These are phyloP conservation scores for Stenurella melanura DNA, from an alignment of 2,888 invertebrate genomes.

Conservation along the genomic window DNA sequence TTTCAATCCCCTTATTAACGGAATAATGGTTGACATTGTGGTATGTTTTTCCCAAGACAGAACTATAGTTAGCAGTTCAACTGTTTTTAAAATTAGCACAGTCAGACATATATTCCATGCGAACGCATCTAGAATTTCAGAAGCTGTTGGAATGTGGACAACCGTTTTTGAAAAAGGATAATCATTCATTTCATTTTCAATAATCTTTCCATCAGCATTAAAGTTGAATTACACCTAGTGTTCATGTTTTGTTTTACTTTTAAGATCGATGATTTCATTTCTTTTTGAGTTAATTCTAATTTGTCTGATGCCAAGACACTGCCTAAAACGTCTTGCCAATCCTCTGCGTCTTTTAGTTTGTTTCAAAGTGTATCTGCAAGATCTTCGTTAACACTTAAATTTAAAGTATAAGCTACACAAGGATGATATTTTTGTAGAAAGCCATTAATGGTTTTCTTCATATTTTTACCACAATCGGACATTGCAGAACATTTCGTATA, in stretches of 20 bases:
- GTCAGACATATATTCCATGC: conserved; percentile 55
- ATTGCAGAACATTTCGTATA: conserved; percentile 53
- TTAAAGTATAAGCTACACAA: conserved; percentile 61
- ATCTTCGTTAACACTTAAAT: conserved; percentile 52
- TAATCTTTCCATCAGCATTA: conserved; percentile 57
- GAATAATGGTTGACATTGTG: conserved; percentile 56
- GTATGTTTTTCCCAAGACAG: conserved; percentile 58
- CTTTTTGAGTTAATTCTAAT: conserved; percentile 54
- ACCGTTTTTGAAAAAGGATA: conserved; percentile 47
- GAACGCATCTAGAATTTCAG: conserved; percentile 50
- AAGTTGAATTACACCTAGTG: conserved; percentile 59
- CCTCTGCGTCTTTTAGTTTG: conserved; percentile 55
- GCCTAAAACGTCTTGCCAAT: conserved; percentile 59
- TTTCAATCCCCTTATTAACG: conserved; percentile 55
- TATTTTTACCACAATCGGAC: conserved; percentile 61
- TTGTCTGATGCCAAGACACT: conserved; percentile 56
- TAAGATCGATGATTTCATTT: conserved; percentile 53
- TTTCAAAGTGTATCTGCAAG: conserved; percentile 21
- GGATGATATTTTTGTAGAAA: conserved; percentile 58
- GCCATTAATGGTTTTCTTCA: conserved; percentile 60
- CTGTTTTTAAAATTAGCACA: conserved; percentile 52
- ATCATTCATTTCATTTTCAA: conserved; percentile 51
- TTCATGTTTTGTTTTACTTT: conserved; percentile 61
- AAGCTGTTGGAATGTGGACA: conserved; percentile 45
- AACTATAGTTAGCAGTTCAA: conserved; percentile 47